These are phyloP conservation scores for Embidobia sp. DNA, from an alignment of 2,888 invertebrate genomes.

Conservation along the genomic window DNA sequence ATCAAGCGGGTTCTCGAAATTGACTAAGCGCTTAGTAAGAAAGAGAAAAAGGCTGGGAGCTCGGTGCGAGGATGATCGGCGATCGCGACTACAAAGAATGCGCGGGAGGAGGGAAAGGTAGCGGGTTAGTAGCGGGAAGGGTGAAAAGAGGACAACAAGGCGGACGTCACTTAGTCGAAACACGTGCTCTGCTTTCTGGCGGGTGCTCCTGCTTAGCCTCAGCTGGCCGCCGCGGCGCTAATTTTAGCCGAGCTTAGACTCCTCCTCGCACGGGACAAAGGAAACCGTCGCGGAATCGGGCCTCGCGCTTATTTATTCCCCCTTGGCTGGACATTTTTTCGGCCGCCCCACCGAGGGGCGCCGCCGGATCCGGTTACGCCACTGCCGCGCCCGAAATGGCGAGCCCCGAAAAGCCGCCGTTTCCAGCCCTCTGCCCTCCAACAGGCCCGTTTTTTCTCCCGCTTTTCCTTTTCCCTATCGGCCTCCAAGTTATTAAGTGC, in stretches of 20 bases:
- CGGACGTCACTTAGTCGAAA: slow-evolving; percentile 78
- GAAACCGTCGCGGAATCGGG: slow-evolving; percentile 65
- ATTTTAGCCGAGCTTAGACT: slow-evolving; percentile 77
- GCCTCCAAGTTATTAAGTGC: too few species aligned
- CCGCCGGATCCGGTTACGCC: slow-evolving; percentile 41
- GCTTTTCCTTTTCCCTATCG: too few species aligned
- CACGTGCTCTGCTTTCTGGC: slow-evolving; percentile 81
- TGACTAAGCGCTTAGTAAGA: too few species aligned
- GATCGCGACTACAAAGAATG: slow-evolving; percentile 44
- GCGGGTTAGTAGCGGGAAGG: slow-evolving; percentile 44
- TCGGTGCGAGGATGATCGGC: slow-evolving; percentile 10
- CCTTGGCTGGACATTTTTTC: slow-evolving; percentile 27
- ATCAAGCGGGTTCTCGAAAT: too few species aligned
- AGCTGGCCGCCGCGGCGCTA: slow-evolving; percentile 72
- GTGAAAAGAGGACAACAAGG: slow-evolving; percentile 69
- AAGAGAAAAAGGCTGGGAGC: too few species aligned
- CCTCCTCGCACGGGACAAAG: slow-evolving; percentile 76
- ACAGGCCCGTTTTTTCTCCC: too few species aligned
- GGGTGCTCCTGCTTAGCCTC: slow-evolving; percentile 77
- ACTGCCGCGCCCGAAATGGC: slow-evolving; percentile 37
- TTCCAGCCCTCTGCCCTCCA: slow-evolving; percentile 34
- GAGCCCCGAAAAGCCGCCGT: slow-evolving; percentile 24
- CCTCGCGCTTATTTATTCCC: slow-evolving; percentile 52
- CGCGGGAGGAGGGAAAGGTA: slow-evolving; percentile 28
- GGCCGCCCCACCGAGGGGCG: slow-evolving; percentile 19